phyloP scores from a whole-genome alignment of 2,113 vertebrate genomes.

The Isurus oxyrinchus region DNA sequence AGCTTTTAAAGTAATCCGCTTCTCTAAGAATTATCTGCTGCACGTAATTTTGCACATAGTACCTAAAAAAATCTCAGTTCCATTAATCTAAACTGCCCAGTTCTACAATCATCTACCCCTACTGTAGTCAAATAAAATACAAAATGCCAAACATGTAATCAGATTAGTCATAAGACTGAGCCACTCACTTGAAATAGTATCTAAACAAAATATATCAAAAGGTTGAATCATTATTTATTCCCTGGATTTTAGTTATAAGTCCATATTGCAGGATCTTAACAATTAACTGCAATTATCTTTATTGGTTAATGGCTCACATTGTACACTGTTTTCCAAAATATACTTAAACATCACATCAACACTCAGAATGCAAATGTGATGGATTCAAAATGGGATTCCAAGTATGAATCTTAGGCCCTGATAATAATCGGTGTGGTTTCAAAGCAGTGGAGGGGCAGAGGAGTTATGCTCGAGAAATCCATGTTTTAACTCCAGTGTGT shows the following conservation, averaged over 20 bases:
- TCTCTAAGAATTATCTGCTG: background rate
- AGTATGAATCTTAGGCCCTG: no score
- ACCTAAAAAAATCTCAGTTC: background rate
- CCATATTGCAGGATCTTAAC: background rate
- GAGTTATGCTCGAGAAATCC: no score
- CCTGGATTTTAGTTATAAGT: background rate
- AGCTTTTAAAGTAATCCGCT: conserved; percentile 3
- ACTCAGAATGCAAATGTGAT: background rate
- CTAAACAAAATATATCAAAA: background rate
- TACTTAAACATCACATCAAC: background rate
- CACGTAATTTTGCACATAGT: background rate
- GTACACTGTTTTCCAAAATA: background rate
- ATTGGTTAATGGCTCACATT: background rate
- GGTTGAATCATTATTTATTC: background rate
- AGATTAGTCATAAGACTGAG: background rate
- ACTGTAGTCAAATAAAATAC: background rate
- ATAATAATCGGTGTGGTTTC: no score
- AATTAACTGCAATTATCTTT: background rate
- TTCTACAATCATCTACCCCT: background rate
- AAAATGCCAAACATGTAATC: background rate
- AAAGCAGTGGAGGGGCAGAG: no score
- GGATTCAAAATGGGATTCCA: background rate
- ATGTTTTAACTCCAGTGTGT: no score
- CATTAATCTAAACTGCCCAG: background rate
- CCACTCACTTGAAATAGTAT: background rate